Conservation (phyloP, 2,797 vertebrate genomes). For the Channa striata region DNA sequence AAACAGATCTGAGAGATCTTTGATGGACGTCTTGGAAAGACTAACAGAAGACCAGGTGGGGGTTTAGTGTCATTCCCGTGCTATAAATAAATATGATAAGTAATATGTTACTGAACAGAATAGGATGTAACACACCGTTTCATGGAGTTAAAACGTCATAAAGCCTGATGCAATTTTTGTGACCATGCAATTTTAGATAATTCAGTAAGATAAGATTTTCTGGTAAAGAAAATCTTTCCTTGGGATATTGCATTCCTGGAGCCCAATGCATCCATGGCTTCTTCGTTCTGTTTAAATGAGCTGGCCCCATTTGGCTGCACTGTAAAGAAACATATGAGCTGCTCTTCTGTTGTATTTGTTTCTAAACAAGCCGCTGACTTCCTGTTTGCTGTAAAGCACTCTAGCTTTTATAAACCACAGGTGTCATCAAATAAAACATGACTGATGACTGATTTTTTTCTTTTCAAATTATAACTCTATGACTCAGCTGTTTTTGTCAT, state of each 20-base stretch:
- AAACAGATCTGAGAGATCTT: conserved; percentile 87
- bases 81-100: too few species aligned
- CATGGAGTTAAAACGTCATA: too few species aligned
- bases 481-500: conserved; percentile 50
- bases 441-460: conserved; percentile 2
- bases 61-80: neutral
- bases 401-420: neutral
- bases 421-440: neutral
- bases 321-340: neutral
- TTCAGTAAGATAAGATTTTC: too few species aligned
- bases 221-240: neutral
- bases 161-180: too few species aligned
- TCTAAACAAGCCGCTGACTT: neutral
- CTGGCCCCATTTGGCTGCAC: neutral
- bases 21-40: conserved; percentile 92
- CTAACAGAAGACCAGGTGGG: conserved; percentile 94
- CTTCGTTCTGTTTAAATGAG: neutral
- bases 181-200: too few species aligned
- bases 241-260: neutral
- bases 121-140: too few species aligned
- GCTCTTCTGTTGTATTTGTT: neutral
- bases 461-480: neutral
- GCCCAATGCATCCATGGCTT: neutral
- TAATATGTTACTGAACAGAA: too few species aligned
- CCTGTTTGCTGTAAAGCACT: neutral